Evolutionary conservation across 1,140 invertebrate species (phyloP).

Genomic region (Drosophila hydei): DNA sequence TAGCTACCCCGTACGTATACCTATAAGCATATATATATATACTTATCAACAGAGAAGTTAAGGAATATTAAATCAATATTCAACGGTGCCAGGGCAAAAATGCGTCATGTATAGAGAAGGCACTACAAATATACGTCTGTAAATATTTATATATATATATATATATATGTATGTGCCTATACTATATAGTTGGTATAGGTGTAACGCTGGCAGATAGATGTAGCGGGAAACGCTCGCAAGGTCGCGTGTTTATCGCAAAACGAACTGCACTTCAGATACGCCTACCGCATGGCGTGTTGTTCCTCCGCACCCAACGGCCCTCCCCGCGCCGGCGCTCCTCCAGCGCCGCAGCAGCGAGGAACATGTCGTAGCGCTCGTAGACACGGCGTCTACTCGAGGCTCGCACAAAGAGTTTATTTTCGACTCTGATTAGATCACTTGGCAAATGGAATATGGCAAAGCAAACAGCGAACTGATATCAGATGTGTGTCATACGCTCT

Average conservation of each 20-base stretch:
- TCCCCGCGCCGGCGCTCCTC: neutral
- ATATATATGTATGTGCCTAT: neutral
- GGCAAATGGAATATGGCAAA: slow-evolving; percentile 15
- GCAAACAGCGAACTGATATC: slow-evolving; percentile 35
- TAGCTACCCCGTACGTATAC: neutral
- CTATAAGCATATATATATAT: neutral
- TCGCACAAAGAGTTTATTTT: slow-evolving; percentile 33
- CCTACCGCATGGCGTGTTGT: slow-evolving; percentile 65
- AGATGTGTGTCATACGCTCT: slow-evolving; percentile 54
- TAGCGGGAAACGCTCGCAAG: slow-evolving; percentile 44
- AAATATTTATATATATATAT: neutral
- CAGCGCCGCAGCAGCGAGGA: neutral
- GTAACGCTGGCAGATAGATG: slow-evolving; percentile 10
- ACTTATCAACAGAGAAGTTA: slow-evolving; percentile 36
- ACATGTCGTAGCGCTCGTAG: slow-evolving; percentile 65
- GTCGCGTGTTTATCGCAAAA: slow-evolving; percentile 69
- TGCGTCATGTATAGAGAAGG: slow-evolving; percentile 53
- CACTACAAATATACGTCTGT: neutral
- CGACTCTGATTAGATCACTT: slow-evolving; percentile 64
- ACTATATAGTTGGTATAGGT: neutral
- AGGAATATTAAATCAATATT: slow-evolving; percentile 77
- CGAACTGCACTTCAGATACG: slow-evolving; percentile 64
- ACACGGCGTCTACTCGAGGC: slow-evolving; percentile 51
- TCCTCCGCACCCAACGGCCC: neutral
- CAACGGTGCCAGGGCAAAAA: slow-evolving; percentile 70